Base-by-base conservation (phyloP, 2,113 vertebrate genomes). In the Vimba vimba region DNA sequence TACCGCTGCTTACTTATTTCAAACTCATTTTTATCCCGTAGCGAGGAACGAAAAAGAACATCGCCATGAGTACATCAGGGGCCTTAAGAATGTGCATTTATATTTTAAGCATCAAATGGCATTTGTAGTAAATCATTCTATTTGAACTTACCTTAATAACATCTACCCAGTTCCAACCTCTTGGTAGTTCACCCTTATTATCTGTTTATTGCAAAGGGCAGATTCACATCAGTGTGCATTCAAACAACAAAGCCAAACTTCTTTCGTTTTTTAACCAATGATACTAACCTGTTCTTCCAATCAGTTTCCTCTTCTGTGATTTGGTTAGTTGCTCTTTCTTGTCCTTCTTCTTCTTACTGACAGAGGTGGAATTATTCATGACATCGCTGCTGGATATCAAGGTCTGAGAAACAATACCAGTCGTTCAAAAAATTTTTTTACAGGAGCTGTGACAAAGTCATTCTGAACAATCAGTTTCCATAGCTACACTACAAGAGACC, bases 161-260 rank as follows among this genome's bases (percentile, higher is more conserved):
- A 2, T 99, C 98, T 12, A 97, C 95, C 98, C 98, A 99, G 93
- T 99, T 97, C 98, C 97, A 99, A 11, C 98, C 98, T 94, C 98
- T 94, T 0, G 98, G 98, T 75, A 99, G 95, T 23, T 99, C 97
- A 8, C 98, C 98, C 92, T 96, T 98, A 91, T 97, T 94, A 94
- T 99, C 98, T 97, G 92, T 57, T 89, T 73, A 52, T 78, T 62
- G 55, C 45, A 88, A 79, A 77, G 2, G 76, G 7, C 23, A 36
- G 83, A 30, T 82, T 82, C 64, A 39, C n/a, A 86, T 79, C n/a
- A 59, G 0, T 43, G 17, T 73, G 8, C 52, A 79, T 36, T 50
- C 5, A 73, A 39, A 83, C 7, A 82, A 82, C 15, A 64, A 75
- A 50, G 73, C 12, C n/a, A 75, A 45, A 39, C 12, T 2, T 36